Evolutionary conservation across 2,113 vertebrate genomes (phyloP).

Genomic region (Tupaia chinensis): DNA sequence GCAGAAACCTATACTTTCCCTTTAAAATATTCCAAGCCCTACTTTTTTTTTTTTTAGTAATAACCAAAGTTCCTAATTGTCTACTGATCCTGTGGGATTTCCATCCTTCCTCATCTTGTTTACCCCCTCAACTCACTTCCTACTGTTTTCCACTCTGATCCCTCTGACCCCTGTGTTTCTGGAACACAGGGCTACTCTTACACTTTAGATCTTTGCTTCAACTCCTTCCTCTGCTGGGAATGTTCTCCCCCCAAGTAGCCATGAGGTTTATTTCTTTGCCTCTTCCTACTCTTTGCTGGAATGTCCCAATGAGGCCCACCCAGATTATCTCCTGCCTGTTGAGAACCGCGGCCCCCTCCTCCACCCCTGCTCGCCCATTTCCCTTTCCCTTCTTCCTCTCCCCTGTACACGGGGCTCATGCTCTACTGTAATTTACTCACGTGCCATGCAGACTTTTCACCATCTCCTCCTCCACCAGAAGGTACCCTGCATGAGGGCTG

Average conservation of each 20-base stretch:
- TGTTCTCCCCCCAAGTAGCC: not conserved
- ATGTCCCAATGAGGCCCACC: not conserved
- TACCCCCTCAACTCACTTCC: no score
- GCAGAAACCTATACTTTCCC: not conserved
- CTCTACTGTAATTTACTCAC: not conserved
- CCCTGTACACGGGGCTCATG: not conserved
- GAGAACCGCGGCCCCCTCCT: not conserved
- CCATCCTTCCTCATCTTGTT: not conserved
- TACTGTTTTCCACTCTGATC: no score
- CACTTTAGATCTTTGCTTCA: not conserved
- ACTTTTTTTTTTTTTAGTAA: not conserved
- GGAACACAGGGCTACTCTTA: not conserved
- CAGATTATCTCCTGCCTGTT: no score
- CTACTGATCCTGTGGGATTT: accelerated
- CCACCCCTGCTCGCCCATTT: accelerated
- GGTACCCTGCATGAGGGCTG: not conserved
- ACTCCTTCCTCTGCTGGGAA: not conserved
- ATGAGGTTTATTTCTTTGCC: not conserved
- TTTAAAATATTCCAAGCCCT: not conserved
- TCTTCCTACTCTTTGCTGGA: not conserved
- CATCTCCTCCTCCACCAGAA: not conserved
- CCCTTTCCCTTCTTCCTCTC: not conserved
- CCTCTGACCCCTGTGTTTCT: not conserved
- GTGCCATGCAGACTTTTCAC: not conserved
- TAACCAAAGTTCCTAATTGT: not conserved